Evolutionary conservation across 2,797 vertebrate species (phyloP).

Genomic region (Allobates femoralis): DNA sequence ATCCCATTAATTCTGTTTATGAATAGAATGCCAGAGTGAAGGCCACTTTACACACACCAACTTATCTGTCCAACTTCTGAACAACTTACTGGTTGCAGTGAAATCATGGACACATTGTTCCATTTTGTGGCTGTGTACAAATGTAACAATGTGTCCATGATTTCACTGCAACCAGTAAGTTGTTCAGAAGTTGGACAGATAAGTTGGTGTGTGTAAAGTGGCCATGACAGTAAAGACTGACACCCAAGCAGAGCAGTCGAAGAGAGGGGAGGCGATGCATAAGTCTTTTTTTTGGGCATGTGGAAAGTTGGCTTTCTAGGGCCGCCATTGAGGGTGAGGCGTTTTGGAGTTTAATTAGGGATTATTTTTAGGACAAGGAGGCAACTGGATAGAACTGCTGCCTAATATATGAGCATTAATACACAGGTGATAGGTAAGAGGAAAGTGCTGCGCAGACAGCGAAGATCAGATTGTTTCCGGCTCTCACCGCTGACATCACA

Average conservation of each 20-base stretch:
- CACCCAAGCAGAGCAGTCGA: background rate
- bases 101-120: no score
- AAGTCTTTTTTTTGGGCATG: background rate
- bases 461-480: conserved; percentile 14
- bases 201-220: no score
- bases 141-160: no score
- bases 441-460: conserved; percentile 17
- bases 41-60: no score
- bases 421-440: conserved; percentile 1
- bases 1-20: background rate
- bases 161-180: no score
- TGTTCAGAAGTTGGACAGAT: no score
- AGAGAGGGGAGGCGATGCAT: background rate
- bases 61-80: no score
- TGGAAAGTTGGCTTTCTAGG: background rate
- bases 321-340: no score
- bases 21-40: background rate
- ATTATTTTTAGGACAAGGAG: background rate
- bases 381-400: background rate
- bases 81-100: no score
- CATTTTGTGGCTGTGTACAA: no score
- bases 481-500: conserved; percentile 32
- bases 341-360: background rate
- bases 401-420: conserved; percentile 14
- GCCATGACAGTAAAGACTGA: conserved; percentile 1